Percentiles rank a stretch among this genome's conserved stretches.
phyloP scores from a whole-genome alignment of 2,888 invertebrate species.

The Eilema depressum region DNA sequence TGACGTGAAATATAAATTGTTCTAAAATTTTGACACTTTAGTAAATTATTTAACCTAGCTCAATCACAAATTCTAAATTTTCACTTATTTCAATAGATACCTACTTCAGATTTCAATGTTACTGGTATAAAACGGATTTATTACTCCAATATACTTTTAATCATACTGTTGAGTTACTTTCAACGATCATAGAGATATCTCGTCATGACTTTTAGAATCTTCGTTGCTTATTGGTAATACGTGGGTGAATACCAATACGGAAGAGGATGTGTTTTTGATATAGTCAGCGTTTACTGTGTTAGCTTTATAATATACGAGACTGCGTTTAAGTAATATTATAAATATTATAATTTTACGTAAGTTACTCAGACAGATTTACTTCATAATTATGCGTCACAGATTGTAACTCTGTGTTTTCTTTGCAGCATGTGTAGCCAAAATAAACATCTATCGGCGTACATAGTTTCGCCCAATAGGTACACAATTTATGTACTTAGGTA shows the following conservation, averaged over 20 bases:
- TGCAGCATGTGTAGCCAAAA: constrained; percentile 24
- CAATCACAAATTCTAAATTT: constrained; percentile 10
- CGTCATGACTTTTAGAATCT: constrained; percentile 40
- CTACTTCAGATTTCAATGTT: not conserved
- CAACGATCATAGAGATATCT: constrained; percentile 21
- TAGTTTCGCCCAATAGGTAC: not conserved
- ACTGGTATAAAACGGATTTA: constrained; percentile 34
- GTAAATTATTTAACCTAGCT: constrained; percentile 14
- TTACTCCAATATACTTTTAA: constrained; percentile 31
- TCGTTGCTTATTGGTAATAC: constrained; percentile 26
- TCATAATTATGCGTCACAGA: constrained; percentile 24
- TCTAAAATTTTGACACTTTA: constrained; percentile 25
- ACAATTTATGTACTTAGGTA: not conserved
- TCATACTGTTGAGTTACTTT: constrained; percentile 20
- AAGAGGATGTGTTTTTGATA: not conserved
- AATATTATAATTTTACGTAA: not conserved
- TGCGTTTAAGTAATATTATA: not conserved
- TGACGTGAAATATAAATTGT: constrained; percentile 27
- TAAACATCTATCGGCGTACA: not conserved
- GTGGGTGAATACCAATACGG: not conserved
- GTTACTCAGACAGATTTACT: constrained; percentile 16
- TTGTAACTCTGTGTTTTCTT: constrained; percentile 16
- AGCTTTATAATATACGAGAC: not conserved
- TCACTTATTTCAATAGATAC: constrained; percentile 6
- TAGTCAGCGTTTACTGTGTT: not conserved